Evolutionary conservation across 2,113 vertebrate genomes (phyloP), one percentile per base, ranked within the genome.

Genomic region (Misgurnus anguillicaudatus): DNA sequence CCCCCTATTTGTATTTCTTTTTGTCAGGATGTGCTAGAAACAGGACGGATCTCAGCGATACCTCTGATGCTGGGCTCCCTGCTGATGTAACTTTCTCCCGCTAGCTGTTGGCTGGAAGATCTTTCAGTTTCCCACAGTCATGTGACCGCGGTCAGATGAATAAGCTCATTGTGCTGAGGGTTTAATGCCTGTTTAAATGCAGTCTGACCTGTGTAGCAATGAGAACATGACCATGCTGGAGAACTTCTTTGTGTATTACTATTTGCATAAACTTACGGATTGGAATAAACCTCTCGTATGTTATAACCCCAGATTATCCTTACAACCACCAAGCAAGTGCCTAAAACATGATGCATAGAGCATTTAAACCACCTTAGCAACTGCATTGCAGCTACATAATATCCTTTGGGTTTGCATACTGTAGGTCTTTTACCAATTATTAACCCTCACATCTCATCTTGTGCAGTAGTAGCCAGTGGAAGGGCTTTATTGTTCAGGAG

Each of bases 81-180:
- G 87, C 79, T 86, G 70, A 60, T 39, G 66, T 13, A 45, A 42
- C n/a, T 73, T 60, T 73, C 70, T 24, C 39, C 31, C 21, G 5
- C 39, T 61, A 13, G 21, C 19, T 31, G 57, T 74, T 74, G 55
- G 14, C 39, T 62, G 57, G 31, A 38, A 73, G 73, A 69, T 84
- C 70, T 77, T 79, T 77, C 60, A 82, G 82, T 81, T 89, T 90
- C 87, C 84, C 89, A 91, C 86, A 81, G 85, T 90, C 90, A 88
- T 69, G 57, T 92, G 89, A 85, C 79, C 31, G 0, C 9, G 7
- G 67, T 81, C 31, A 57, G 64, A 70, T 89, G 84, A 91, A 90
- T 86, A 86, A 68, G 77, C 42, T 48, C 86, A 90, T 93, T 92
- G 89, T 89, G 39, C 58, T 11, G 24, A 78, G 70, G 45, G 74